Evolutionary conservation across 23 tunicate genomes (phyloP), one percentile per base, ranked within the genome.

Genomic region (Styela plicata): DNA sequence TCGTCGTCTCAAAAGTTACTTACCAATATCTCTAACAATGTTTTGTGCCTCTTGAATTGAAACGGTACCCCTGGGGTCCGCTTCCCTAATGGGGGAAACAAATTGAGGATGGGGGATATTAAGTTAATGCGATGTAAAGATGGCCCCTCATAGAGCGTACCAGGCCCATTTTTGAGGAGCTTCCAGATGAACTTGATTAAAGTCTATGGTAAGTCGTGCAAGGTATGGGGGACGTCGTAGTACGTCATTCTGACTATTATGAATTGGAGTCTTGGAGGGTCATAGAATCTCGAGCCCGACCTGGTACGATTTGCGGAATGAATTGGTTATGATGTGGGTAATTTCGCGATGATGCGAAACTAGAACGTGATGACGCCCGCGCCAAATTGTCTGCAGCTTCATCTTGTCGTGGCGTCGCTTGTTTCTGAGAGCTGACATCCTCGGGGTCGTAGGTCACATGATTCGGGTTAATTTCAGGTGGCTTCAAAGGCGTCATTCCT

Each of bases 401-500:
- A 53, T 37, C 81, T 27, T 53, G 52, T n/a, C 81, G 23, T 13
- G 66, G 81, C 32, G 64, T 53, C 26, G 27, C 19, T 0, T 53
- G 81, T 37, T 67, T 76, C 53, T 53, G 81, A 13, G 66, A 67
- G 66, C 64, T 76, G 65, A 76, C 64, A 1, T 76, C 81, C 21
- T 76, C 81, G 10, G 31, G 63, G 0, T 76, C 81, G 24, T 76
- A 44, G 64, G 18, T 53, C 36, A 71, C 23, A 3, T 32, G 34
- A 16, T 71, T 34, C 5, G 37, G 34, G 7, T 33, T 19, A 36
- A 3, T 5, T 34, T 18, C 34, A 3, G 37, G 77, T 32, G 32
- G 77, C 26, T 71, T 71, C 27, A 76, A 29, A 25, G 81, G 81
- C 36, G 37, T 44, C 66, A 53, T 52, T 53, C 44, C 81, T 21